These are phyloP conservation scores for Channa argus DNA, from an alignment of 2,113 vertebrate genomes.

Conservation along the genomic window DNA sequence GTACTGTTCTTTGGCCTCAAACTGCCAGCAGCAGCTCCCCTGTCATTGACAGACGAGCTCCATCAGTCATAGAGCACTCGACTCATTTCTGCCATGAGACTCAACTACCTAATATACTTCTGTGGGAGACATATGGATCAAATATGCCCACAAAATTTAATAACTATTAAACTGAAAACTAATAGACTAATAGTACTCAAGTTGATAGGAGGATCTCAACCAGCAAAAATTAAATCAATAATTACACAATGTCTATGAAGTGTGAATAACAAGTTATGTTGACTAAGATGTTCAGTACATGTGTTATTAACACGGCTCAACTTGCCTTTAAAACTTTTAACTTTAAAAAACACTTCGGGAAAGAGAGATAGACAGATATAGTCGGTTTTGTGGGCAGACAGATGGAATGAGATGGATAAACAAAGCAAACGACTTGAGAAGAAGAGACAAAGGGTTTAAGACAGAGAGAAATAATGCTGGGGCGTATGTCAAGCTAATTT, in stretches of 20 bases:
- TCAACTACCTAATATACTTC: constrained; percentile 59
- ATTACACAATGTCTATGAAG: too few relatives aligned
- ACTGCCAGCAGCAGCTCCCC: constrained; percentile 76
- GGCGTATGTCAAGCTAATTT: constrained; percentile 47
- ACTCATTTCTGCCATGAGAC: constrained; percentile 75
- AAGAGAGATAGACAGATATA: constrained; percentile 51
- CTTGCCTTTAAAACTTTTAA: not conserved
- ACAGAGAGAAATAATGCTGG: constrained; percentile 54
- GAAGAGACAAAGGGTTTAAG: constrained; percentile 51
- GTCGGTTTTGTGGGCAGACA: constrained; percentile 51
- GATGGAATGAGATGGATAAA: constrained; percentile 67
- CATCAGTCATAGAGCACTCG: constrained; percentile 78
- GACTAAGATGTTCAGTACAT: too few relatives aligned
- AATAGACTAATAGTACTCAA: not conserved
- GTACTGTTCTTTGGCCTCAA: constrained; percentile 79
- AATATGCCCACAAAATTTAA: constrained; percentile 39
- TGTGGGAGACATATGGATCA: constrained; percentile 53
- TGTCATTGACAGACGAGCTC: constrained; percentile 77
- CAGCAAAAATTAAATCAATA: too few relatives aligned
- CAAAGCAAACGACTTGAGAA: constrained; percentile 51
- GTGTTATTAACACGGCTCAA: constrained; percentile 38
- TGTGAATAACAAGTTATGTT: too few relatives aligned
- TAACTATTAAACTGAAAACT: constrained; percentile 30
- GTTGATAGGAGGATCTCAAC: too few relatives aligned
- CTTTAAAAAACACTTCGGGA: constrained; percentile 22